These are phyloP conservation scores for Aplochiton taeniatus DNA, from an alignment of 2,797 vertebrate genomes.

Conservation along the genomic window DNA sequence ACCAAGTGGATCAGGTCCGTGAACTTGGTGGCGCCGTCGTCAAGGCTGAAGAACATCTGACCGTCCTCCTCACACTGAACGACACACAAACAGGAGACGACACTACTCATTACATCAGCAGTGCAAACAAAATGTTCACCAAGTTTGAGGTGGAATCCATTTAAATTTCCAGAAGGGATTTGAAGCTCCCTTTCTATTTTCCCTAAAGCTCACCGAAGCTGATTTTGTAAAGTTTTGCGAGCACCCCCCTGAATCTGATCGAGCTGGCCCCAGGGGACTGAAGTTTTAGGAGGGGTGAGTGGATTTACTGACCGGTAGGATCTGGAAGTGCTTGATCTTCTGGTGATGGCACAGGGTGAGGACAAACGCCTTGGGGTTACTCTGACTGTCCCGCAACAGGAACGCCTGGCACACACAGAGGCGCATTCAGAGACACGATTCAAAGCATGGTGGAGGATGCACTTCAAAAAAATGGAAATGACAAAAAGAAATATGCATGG, in stretches of 20 bases:
- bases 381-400: constrained; percentile 97
- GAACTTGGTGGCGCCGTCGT: constrained; percentile 97
- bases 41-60: constrained; percentile 96
- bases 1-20: constrained; percentile 98
- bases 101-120: too few relatives aligned
- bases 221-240: too few relatives aligned
- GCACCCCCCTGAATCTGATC: too few relatives aligned
- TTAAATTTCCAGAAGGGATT: too few relatives aligned
- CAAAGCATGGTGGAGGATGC: neutral
- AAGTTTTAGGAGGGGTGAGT: neutral
- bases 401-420: constrained; percentile 77
- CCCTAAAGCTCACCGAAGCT: too few relatives aligned
- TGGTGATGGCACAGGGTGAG: constrained; percentile 98
- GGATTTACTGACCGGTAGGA: constrained; percentile 87
- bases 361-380: constrained; percentile 97
- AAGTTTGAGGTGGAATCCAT: too few relatives aligned
- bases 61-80: constrained; percentile 92
- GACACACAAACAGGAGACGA: neutral
- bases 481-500: neutral
- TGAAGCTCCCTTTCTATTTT: too few relatives aligned
- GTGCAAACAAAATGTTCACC: too few relatives aligned
- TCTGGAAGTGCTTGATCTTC: constrained; percentile 99
- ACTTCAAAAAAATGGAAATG: neutral
- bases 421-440: neutral
- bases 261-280: too few relatives aligned